These are phyloP conservation scores for Aurelia coerulea DNA, from an alignment of 30 jellyfish, hydroid and myxozoan genomes.

Conservation along the genomic window DNA sequence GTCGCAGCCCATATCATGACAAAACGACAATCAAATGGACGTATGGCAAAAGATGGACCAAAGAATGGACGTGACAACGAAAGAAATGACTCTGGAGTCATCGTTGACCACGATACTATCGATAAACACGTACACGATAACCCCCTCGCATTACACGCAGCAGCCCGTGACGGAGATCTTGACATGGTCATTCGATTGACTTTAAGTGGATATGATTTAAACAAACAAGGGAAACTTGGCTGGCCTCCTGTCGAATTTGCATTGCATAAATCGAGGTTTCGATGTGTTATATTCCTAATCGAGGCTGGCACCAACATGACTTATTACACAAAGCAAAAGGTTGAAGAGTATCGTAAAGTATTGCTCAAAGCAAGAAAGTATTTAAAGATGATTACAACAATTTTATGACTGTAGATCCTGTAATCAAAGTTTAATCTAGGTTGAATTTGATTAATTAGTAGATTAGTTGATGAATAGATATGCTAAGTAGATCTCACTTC, in stretches of 20 bases:
- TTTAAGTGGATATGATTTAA: constrained; percentile 46
- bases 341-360: constrained; percentile 38
- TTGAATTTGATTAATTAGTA: no score
- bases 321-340: constrained; percentile 34
- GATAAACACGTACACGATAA: background rate
- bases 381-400: constrained; percentile 37
- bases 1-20: no score
- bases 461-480: no score
- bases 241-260: constrained; percentile 76
- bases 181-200: constrained; percentile 45
- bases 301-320: constrained; percentile 73
- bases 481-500: no score
- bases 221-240: constrained; percentile 25
- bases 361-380: constrained; percentile 27
- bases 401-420: constrained; percentile 3
- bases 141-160: constrained; percentile 44
- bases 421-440: no score
- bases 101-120: constrained; percentile 6
- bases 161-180: constrained; percentile 53
- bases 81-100: constrained; percentile 24
- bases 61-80: background rate
- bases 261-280: constrained; percentile 32
- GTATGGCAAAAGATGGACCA: no score
- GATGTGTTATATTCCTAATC: constrained; percentile 61
- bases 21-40: no score